Evolutionary conservation across 2,888 invertebrate genomes (phyloP), one percentile per base, ranked within the genome.

Genomic region (Mesorhabditis spiculigera): DNA sequence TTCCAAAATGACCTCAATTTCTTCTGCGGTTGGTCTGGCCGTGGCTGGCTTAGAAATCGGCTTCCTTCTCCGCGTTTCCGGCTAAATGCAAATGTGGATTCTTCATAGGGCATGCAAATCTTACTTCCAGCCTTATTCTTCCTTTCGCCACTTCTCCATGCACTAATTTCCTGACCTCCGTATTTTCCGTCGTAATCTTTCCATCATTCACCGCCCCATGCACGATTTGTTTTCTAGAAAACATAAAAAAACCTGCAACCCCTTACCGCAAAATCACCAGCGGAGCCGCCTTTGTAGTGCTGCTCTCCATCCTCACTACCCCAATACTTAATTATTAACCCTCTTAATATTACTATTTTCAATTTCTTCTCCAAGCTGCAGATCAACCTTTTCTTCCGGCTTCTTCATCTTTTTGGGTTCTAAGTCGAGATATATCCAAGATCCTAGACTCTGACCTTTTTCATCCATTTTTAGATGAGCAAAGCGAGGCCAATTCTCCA

Each of bases 401-500:
- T 13, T 50, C 58, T 10, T 10, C 58, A 13, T 50, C 8, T 50
- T n/a, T n/a, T 13, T 50, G 8, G 58, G 58, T n/a, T 50, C 58
- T 50, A 50, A 50, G n/a, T 50, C n/a, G 8, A n/a, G 10, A 50
- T 50, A 50, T 50, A 13, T 50, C n/a, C 58, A 50, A n/a, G n/a
- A 50, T 50, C 58, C 58, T 50, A 13, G 8, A 13, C n/a, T 50
- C 58, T 50, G 10, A 50, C 58, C n/a, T n/a, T 50, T 50, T 50
- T 50, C 58, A 13, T 50, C 58, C 58, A 50, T 13, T 13, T n/a
- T 10, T 50, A 50, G n/a, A 50, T 50, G 58, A 50, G 58, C 58
- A n/a, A 50, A 50, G 8, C 58, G 58, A 50, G 58, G 58, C 58
- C 58, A 50, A 50, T n/a, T 50, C 58, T 50, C 58, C 58, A 50